A percentile compares a stretch with the other conserved stretches of the same genome.
Conservation (phyloP, 2,113 vertebrate genomes). For the Urocitellus parryii region DNA sequence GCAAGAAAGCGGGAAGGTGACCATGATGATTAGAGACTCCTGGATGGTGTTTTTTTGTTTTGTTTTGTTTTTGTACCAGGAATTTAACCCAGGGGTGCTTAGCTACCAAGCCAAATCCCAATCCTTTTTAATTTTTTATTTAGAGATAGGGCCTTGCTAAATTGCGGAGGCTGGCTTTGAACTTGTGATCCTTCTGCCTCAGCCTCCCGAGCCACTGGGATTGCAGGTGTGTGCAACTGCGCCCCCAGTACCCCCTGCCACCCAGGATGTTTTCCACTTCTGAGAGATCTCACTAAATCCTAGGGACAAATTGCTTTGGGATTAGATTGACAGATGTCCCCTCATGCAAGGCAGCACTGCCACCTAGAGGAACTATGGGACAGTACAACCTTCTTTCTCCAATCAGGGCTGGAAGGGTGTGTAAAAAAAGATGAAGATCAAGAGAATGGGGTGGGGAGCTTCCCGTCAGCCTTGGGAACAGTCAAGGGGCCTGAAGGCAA, state of each 20-base stretch:
- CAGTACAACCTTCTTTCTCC: background rate
- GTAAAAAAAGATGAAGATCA: rapidly evolving
- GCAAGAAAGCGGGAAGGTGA: background rate
- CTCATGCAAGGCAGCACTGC: constrained; percentile 14
- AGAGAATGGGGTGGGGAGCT: background rate
- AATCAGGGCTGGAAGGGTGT: background rate
- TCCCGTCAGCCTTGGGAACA: background rate
- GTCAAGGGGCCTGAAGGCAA: background rate
- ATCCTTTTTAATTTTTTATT: too few species aligned
- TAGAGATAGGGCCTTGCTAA: too few species aligned
- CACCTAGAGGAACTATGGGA: constrained; percentile 53
- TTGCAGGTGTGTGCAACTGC: too few species aligned
- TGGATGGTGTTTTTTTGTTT: too few species aligned
- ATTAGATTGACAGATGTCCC: background rate
- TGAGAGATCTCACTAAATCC: background rate
- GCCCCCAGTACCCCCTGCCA: too few species aligned
- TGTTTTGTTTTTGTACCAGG: too few species aligned
- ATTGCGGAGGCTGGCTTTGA: too few species aligned
- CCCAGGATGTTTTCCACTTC: background rate
- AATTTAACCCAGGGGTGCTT: too few species aligned
- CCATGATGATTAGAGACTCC: too few species aligned
- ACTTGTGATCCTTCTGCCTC: too few species aligned
- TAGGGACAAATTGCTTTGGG: background rate
- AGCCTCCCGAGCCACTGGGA: too few species aligned
- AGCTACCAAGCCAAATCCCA: too few species aligned